Conservation (phyloP, 2,888 invertebrate genomes). For the Pyrrhosoma nymphula region DNA sequence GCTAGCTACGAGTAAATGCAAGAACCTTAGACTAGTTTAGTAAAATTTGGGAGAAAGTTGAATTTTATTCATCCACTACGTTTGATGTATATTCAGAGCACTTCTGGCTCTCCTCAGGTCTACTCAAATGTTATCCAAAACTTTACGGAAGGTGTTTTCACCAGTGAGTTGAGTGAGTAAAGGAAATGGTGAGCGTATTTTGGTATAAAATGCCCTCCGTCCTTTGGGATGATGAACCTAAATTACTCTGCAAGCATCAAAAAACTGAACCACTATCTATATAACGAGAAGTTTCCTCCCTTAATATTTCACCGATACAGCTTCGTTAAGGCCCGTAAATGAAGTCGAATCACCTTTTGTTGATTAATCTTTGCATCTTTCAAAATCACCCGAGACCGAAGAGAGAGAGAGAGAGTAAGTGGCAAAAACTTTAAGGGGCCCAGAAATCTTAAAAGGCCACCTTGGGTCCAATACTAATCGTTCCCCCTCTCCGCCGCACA, state of each 20-base stretch:
- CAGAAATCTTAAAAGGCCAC: neutral
- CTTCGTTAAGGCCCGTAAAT: neutral
- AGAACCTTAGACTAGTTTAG: too few species aligned
- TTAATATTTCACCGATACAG: neutral
- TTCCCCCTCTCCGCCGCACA: neutral
- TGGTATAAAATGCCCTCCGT: too few species aligned
- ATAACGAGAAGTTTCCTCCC: neutral
- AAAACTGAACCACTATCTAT: neutral
- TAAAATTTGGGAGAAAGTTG: too few species aligned
- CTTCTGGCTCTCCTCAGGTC: too few species aligned
- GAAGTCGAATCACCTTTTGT: neutral
- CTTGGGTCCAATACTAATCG: constrained; percentile 9
- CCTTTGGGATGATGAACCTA: neutral
- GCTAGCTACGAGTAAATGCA: too few species aligned
- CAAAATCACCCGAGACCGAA: neutral
- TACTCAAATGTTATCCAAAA: too few species aligned
- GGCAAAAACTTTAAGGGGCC: neutral
- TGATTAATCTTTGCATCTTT: constrained; percentile 8
- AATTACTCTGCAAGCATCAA: neutral
- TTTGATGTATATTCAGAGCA: too few species aligned
- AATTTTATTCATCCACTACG: too few species aligned
- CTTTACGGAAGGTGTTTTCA: too few species aligned
- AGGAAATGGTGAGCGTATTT: too few species aligned
- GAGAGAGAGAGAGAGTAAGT: too few species aligned
- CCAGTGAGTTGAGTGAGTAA: too few species aligned